Base-by-base conservation (phyloP, 2,888 invertebrate species). In the Idaea biselata region DNA sequence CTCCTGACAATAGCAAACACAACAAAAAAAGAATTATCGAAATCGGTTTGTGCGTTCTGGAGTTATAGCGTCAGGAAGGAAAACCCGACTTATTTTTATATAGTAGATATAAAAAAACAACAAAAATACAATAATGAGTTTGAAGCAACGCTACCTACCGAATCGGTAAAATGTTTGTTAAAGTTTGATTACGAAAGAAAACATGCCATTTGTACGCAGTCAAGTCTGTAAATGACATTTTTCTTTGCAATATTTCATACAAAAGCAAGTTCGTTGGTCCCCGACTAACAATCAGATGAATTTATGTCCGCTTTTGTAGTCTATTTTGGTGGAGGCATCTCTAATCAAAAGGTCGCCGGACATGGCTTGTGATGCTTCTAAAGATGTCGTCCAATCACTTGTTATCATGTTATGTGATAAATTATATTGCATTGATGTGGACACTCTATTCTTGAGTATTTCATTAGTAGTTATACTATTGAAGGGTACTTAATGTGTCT, bases 281-380 rank as follows among this genome's bases (percentile, higher is more conserved):
- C 16, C n/a, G 14, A 58, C 31, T 55, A 56, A 55, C 25, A 60
- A 55, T 54, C 16, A 16, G 14, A 25, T 25, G 25, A 25, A 25
- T 16, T 25, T 59, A 61, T 66, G 66, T 63, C 63, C 62, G 61
- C 67, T 63, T 67, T 61, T 60, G 60, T 65, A 62, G 64, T 68
- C 69, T 71, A 68, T 76, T 73, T 76, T 61, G 71, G 68, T 66
- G 68, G 67, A 68, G 72, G 66, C 68, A 64, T 61, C 61, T 75
- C 69, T 74, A 77, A 79, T 76, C 77, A 73, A 75, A 69, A 78
- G 80, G 74, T 77, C 74, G 70, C 63, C 62, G 64, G 62, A 65
- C 66, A 67, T 66, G 68, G 70, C 62, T 59, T 64, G 58, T 63
- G 61, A 72, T 70, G 72, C 60, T 25, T 62, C 60, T 64, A n/a